Base-by-base conservation (phyloP, 2,797 vertebrate species). In the Microctenopoma lineatum region DNA sequence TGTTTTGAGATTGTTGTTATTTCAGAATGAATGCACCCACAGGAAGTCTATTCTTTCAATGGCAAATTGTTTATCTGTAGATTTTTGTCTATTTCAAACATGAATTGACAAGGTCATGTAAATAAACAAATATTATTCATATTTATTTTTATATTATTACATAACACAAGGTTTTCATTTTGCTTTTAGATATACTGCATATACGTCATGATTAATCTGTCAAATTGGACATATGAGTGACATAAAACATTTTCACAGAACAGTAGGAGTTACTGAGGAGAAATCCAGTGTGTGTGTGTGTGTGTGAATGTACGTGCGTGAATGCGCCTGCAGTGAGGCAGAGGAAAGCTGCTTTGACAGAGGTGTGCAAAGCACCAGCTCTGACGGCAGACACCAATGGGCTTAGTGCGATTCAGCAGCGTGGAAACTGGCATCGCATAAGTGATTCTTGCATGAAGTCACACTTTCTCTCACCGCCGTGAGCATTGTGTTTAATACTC, bases 381-480 rank as follows among this genome's bases (percentile, higher is more conserved):
- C 63, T 3, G 5, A 71, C 60, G 38, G 67, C 84, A 87, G 87
- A 89, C 83, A 59, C 53, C 59, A n/a, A 80, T 65, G 44, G 44
- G 84, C 83, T 90, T 90, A 84, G 81, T n/a, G 80, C 54, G 79
- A 86, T 61, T 69, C 89, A 88, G 82, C 78, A 81, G 83, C 81
- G 83, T 89, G 85, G 87, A 92, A 92, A 86, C 81, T 70, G 79
- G 83, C 80, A 66, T 88, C 66, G 21, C 68, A 48, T 71, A 65
- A 87, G 81, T 84, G 50, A 84, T 81, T 86, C 83, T 84, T 87
- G 84, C 88, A 86, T 84, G 87, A 84, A 86, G 78, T 84, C 82
- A 84, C 79, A 59, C 72, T 70, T 72, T 69, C 74, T 81, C 71
- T 72, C 70, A 77, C 46, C 21, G 58, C 58, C 7, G 26, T 41